Conservation (phyloP, 2,797 vertebrate species). For the Chelon auratus region DNA sequence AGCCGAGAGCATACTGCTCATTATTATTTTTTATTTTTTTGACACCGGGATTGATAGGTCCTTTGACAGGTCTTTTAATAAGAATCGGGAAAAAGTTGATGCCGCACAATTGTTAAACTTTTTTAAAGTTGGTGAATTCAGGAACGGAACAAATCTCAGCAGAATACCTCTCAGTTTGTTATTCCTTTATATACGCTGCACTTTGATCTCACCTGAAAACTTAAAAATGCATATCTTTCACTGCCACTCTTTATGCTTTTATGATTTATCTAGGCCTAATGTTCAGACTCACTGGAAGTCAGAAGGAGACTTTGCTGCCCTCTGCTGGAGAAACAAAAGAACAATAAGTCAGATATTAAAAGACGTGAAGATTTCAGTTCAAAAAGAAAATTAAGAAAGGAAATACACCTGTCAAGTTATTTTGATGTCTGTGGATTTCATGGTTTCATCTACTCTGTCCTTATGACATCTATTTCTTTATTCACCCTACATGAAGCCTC, state of each 20-base stretch:
- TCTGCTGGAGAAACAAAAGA: slow-evolving; percentile 60
- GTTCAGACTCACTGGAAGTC: background rate
- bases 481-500: too few relatives aligned
- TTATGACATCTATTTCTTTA: background rate
- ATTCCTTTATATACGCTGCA: background rate
- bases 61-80: slow-evolving; percentile 23
- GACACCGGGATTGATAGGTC: slow-evolving; percentile 12
- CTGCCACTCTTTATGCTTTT: background rate
- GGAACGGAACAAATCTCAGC: background rate
- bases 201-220: too few relatives aligned
- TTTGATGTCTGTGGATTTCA: too few relatives aligned
- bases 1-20: slow-evolving; percentile 20
- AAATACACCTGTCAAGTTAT: background rate
- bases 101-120: background rate
- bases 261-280: background rate
- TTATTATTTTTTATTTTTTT: slow-evolving; percentile 16
- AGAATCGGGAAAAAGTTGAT: background rate
- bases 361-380: background rate
- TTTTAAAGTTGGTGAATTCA: background rate
- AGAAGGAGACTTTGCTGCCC: slow-evolving; percentile 58
- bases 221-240: background rate
- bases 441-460: background rate
- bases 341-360: background rate
- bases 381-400: background rate
- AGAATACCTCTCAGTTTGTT: background rate